Evolutionary conservation across 2,888 invertebrate genomes (phyloP).

Genomic region (Branchinecta sandiegonensis): DNA sequence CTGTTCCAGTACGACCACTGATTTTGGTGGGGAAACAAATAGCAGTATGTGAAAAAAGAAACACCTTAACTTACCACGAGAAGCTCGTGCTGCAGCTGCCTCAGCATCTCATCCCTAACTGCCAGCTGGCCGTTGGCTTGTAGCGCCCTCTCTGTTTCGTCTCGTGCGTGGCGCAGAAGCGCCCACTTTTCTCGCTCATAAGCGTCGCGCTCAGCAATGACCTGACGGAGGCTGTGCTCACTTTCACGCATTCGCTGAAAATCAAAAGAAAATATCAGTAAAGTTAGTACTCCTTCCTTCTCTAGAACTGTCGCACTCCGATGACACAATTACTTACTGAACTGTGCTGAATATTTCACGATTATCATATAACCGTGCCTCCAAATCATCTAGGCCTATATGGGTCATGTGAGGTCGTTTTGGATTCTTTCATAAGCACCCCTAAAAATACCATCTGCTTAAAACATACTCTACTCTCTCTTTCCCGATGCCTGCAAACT

Average conservation of each 20-base stretch:
- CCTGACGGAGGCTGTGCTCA: constrained; percentile 50
- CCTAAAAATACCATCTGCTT: too few species aligned
- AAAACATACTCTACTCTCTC: too few species aligned
- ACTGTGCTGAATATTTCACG: too few species aligned
- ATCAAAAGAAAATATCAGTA: not conserved
- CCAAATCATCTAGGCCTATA: too few species aligned
- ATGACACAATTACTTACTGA: too few species aligned
- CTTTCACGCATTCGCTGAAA: constrained; percentile 60
- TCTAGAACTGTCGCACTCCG: too few species aligned
- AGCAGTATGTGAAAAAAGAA: not conserved
- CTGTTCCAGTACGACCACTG: too few species aligned
- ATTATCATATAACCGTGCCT: too few species aligned
- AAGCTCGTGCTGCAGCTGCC: constrained; percentile 69
- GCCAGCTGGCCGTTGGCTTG: constrained; percentile 74
- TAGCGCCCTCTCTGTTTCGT: constrained; percentile 74
- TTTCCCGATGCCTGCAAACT: too few species aligned
- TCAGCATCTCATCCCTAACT: constrained; percentile 66
- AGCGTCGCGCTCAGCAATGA: constrained; percentile 49
- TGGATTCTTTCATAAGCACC: too few species aligned
- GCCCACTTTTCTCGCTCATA: constrained; percentile 79
- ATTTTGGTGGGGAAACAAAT: not conserved
- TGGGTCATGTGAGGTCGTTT: too few species aligned
- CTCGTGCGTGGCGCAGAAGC: constrained; percentile 67
- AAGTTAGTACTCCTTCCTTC: too few species aligned
- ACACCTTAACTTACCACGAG: constrained; percentile 16